Evolutionary conservation across 2,888 invertebrate species (phyloP), one percentile per base, ranked within the genome.

Genomic region (Caenorhabditis sp.): DNA sequence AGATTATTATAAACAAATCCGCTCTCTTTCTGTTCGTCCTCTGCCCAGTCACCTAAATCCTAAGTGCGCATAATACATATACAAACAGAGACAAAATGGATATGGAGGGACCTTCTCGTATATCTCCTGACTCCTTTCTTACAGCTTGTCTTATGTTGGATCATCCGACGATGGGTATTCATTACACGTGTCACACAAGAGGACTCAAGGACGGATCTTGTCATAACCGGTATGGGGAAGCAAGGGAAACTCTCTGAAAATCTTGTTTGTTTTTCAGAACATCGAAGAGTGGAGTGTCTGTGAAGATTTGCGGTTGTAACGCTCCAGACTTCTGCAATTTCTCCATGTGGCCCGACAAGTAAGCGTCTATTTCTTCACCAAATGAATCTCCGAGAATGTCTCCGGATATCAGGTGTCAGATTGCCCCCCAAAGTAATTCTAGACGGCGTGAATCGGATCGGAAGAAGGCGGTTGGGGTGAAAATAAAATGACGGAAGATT

Each of bases 81-180:
- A 70, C 77, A 77, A 77, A 77, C 68, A 77, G 68, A 44, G 24
- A 38, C 31, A 69, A 56, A 64, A 54, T 54, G 64, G 56, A 63
- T 51, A 73, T 19, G 14, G 61, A n/a, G 66, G 56, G 64, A 54
- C 31, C 26, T 41, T 68, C 61, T 56, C 56, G 56, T 49, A 66
- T 58, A 49, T 49, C 70, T 58, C 44, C 31, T 16, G 31, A 58
- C 58, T 49, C 38, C 44, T 31, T 72, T 85, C 47, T 47, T 87
- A 44, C 85, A 87, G 87, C 87, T 12, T 87, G 87, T 72, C 76
- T 87, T 41, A 87, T 87, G 87, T 72, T 87, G 51, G 85, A 87
- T 61, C 87, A 87, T 69, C 87, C 87, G 14, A 75, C 82, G 26
- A 86, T 86, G 85, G 87, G 87, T 44, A 59, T 86, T n/a, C 87